Conservation (phyloP, 2,888 invertebrate genomes). For the Barypeithes pellucidus region DNA sequence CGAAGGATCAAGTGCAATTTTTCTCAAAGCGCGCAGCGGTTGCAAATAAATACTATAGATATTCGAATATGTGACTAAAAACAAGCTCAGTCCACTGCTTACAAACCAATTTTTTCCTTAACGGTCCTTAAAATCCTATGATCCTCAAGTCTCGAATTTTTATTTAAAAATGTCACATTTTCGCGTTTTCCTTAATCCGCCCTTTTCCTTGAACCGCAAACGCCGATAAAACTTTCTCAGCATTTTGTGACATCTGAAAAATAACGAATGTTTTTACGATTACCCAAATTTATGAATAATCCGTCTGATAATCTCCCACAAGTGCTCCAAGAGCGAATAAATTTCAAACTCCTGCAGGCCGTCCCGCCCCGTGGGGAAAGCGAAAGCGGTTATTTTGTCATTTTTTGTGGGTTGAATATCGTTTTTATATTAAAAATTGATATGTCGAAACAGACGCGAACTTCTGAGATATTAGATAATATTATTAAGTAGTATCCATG, state of each 20-base stretch:
- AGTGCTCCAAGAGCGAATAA: slow-evolving; percentile 48
- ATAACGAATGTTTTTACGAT: slow-evolving; percentile 52
- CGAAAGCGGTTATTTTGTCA: slow-evolving; percentile 47
- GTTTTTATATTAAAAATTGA: not conserved
- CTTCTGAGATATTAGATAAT: too few species aligned
- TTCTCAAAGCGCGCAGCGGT: too few species aligned
- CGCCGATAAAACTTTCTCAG: slow-evolving; percentile 42
- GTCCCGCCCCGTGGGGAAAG: slow-evolving; percentile 30
- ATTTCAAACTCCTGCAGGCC: slow-evolving; percentile 27
- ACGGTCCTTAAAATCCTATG: slow-evolving; percentile 4
- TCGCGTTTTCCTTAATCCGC: slow-evolving; percentile 27
- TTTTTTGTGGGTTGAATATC: slow-evolving; percentile 40
- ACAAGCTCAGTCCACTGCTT: not conserved
- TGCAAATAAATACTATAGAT: too few species aligned
- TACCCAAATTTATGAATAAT: slow-evolving; percentile 54
- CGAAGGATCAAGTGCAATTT: too few species aligned
- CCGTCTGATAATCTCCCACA: slow-evolving; percentile 50
- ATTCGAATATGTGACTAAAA: too few species aligned
- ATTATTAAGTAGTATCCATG: too few species aligned
- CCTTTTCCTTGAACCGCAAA: slow-evolving; percentile 23
- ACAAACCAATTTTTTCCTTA: not conserved
- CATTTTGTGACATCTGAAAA: slow-evolving; percentile 49
- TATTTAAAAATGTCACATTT: slow-evolving; percentile 28
- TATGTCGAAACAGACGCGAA: not conserved
- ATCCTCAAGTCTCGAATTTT: slow-evolving; percentile 18